Conservation (phyloP, 2,113 vertebrate species). For the Spea multiplicata region DNA sequence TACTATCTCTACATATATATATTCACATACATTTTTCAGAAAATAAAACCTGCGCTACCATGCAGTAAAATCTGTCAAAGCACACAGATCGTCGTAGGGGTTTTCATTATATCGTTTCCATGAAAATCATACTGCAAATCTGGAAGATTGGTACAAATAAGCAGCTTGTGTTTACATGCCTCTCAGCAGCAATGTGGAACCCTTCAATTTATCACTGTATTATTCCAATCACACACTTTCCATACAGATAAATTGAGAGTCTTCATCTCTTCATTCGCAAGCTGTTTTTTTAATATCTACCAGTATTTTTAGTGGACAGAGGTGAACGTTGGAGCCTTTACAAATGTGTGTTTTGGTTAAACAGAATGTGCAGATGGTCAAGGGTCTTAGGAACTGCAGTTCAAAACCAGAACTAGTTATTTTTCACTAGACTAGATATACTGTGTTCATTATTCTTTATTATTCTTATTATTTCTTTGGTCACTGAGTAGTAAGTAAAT, state of each 20-base stretch:
- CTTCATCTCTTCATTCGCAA: not conserved
- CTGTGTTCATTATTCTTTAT: no score
- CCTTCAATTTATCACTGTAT: constrained; percentile 61
- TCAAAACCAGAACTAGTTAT: no score
- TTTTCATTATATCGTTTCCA: constrained; percentile 81
- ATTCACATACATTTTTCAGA: constrained; percentile 67
- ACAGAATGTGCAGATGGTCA: no score
- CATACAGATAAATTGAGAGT: constrained; percentile 55
- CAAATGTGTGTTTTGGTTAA: no score
- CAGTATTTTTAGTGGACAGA: not conserved
- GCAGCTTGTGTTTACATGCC: constrained; percentile 80
- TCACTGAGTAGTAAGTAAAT: no score
- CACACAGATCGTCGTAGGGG: constrained; percentile 74
- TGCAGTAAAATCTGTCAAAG: constrained; percentile 68
- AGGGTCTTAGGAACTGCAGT: no score
- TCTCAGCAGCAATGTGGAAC: constrained; percentile 62
- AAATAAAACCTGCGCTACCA: constrained; percentile 75
- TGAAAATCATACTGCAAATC: constrained; percentile 80
- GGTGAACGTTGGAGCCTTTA: not conserved
- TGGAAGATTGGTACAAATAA: constrained; percentile 77
- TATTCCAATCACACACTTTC: constrained; percentile 68
- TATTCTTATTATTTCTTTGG: no score
- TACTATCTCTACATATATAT: constrained; percentile 1
- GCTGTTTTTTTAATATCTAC: not conserved
- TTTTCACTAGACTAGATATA: no score